phyloP scores from a whole-genome alignment of 2,888 invertebrate species.

The Drosophila subsilvestris region DNA sequence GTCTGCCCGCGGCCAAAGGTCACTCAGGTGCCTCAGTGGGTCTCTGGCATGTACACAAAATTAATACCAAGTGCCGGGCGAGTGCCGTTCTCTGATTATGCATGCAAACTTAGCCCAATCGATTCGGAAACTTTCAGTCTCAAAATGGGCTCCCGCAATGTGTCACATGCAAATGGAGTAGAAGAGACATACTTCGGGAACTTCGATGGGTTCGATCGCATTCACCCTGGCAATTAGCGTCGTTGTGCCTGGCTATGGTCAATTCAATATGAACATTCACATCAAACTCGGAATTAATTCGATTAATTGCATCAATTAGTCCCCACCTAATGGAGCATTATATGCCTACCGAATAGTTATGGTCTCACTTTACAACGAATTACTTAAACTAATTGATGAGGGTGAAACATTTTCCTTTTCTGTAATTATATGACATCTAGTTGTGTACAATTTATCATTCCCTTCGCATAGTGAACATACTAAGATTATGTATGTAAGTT shows the following conservation, averaged over 20 bases:
- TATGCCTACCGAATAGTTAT: constrained; percentile 8
- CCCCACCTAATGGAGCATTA: constrained; percentile 22
- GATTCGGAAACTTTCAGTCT: constrained; percentile 32
- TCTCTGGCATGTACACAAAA: constrained; percentile 21
- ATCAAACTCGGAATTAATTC: constrained; percentile 8
- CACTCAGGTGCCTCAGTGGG: constrained; percentile 15
- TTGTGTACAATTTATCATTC: too few relatives aligned
- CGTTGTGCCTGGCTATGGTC: constrained; percentile 1
- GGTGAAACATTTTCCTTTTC: background rate
- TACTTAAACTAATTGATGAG: constrained; percentile 20
- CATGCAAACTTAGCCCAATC: constrained; percentile 52
- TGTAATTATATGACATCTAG: too few relatives aligned
- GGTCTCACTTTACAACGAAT: constrained; percentile 24
- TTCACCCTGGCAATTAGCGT: constrained; percentile 46
- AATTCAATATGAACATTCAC: background rate
- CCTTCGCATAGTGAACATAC: too few relatives aligned
- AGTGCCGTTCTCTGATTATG: constrained; percentile 50
- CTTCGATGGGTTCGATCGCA: constrained; percentile 33
- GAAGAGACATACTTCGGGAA: constrained; percentile 4
- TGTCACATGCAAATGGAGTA: constrained; percentile 57
- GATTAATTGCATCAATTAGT: constrained; percentile 28
- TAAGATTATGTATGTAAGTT: too few relatives aligned
- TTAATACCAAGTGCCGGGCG: constrained; percentile 42
- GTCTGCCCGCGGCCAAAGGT: constrained; percentile 32
- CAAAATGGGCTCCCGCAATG: constrained; percentile 32